Evolutionary conservation across 2,888 invertebrate genomes (phyloP).

Genomic region (Ernsta delagoae): DNA sequence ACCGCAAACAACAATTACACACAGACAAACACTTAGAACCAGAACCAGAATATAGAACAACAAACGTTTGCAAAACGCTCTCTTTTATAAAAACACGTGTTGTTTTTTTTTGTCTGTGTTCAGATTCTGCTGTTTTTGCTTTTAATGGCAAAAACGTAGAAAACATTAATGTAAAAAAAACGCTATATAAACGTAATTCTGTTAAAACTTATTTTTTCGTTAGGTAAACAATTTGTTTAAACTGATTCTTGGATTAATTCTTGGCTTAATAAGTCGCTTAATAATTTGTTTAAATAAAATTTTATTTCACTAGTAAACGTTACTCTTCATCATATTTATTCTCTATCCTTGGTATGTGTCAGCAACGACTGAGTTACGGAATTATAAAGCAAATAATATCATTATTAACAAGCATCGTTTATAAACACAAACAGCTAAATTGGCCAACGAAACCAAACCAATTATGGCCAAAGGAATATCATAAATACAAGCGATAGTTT

Average conservation of each 20-base stretch:
- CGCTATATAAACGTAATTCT: no score
- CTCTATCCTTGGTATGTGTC: no score
- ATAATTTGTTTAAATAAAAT: no score
- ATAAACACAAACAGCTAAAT: neutral
- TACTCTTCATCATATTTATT: no score
- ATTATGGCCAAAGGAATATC: slow-evolving; percentile 29
- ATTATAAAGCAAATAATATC: neutral
- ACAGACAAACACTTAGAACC: neutral
- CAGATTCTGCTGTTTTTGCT: neutral
- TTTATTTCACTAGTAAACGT: no score
- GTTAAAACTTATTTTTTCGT: no score
- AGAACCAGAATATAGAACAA: neutral
- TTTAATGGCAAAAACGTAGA: no score
- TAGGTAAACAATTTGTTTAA: no score
- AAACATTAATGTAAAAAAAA: no score
- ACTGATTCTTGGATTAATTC: no score
- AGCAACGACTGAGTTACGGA: no score
- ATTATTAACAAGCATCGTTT: neutral
- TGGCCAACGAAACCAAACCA: slow-evolving; percentile 13
- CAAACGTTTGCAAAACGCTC: neutral
- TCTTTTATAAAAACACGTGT: neutral
- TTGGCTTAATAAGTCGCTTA: no score
- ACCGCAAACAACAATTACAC: slow-evolving; percentile 3
- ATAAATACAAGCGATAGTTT: slow-evolving; percentile 15
- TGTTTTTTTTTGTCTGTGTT: neutral